These are phyloP conservation scores for Eulemur macaco DNA, from an alignment of 2,113 vertebrate species.

Conservation along the genomic window DNA sequence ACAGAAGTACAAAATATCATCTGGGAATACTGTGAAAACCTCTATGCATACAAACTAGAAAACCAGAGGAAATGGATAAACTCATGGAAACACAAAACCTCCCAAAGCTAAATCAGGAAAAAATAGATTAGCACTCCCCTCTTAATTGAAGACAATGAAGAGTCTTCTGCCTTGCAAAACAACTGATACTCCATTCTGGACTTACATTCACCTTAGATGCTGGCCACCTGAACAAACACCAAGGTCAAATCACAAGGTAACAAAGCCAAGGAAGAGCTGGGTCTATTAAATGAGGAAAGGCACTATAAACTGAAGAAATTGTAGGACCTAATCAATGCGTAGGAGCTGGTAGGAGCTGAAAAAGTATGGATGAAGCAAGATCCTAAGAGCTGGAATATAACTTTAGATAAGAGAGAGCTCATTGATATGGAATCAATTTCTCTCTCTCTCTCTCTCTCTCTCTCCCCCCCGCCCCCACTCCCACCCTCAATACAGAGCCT, in stretches of 20 bases:
- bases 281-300: neutral
- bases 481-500: neutral
- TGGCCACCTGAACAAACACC: neutral
- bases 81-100: no score
- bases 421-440: neutral
- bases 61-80: no score
- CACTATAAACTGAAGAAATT: neutral
- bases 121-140: neutral
- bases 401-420: rapidly evolving
- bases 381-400: neutral
- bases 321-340: neutral
- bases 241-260: neutral
- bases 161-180: neutral
- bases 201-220: neutral
- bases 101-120: no score
- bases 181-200: neutral
- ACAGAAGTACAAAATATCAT: no score
- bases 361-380: neutral
- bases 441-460: no score
- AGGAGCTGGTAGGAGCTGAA: neutral
- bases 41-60: no score
- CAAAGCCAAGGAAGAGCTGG: neutral
- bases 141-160: neutral
- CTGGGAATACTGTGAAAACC: no score
- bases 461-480: no score